Evolutionary conservation across 1,140 invertebrate species (phyloP).

Genomic region (Drosophila truncata): DNA sequence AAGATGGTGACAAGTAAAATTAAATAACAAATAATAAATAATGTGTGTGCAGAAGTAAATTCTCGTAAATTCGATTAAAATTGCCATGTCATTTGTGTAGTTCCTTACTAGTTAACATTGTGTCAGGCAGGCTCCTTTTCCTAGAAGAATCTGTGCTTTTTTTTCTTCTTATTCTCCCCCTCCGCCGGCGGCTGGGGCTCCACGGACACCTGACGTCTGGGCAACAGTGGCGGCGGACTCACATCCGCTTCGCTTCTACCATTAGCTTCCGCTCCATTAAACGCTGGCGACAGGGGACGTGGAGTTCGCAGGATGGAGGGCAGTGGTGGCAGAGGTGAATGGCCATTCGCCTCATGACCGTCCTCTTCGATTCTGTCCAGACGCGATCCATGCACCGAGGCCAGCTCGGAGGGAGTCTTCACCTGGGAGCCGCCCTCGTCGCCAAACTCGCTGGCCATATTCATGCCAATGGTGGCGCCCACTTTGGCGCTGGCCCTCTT

Average conservation of each 20-base stretch:
- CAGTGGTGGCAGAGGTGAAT: constrained; percentile 18
- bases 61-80: constrained; percentile 58
- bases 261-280: constrained; percentile 4
- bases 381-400: constrained; percentile 74
- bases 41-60: constrained; percentile 15
- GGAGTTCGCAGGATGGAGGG: constrained; percentile 64
- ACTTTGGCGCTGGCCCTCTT: constrained; percentile 93
- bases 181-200: constrained; percentile 42
- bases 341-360: constrained; percentile 28
- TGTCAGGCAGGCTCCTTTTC: constrained; percentile 36
- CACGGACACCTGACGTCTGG: constrained; percentile 46
- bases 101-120: constrained; percentile 36
- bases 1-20: constrained; percentile 46
- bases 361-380: constrained; percentile 76
- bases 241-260: constrained; percentile 12
- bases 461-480: constrained; percentile 93
- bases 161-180: constrained; percentile 57
- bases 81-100: constrained; percentile 67
- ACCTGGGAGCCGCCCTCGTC: constrained; percentile 67
- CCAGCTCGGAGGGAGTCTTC: constrained; percentile 74
- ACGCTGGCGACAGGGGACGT: constrained; percentile 60
- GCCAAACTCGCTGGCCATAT: constrained; percentile 86
- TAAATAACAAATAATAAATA: constrained; percentile 67
- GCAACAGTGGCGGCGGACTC: constrained; percentile 69
- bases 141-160: constrained; percentile 76